A percentile compares a stretch with the other conserved stretches of the same genome.
phyloP scores from a whole-genome alignment of 2,797 vertebrate genomes.

The Oceanodroma leucorhoa region DNA sequence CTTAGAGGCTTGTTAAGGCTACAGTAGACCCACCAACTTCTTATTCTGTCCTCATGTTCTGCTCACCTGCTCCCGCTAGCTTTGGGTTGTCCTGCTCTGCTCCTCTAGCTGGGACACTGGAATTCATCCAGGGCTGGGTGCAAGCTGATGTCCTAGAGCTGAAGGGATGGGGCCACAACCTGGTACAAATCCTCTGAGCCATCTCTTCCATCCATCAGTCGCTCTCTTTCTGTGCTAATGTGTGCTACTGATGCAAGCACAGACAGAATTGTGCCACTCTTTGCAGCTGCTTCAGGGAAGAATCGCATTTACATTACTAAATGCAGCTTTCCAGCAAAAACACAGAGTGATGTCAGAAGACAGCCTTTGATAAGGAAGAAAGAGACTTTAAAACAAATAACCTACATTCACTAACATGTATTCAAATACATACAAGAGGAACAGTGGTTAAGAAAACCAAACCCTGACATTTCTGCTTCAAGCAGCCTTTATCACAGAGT shows the following conservation, averaged over 20 bases:
- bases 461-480: slow-evolving; percentile 53
- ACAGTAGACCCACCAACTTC: not conserved
- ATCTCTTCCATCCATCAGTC: not conserved
- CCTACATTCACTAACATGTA: slow-evolving; percentile 56
- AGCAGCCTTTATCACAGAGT: slow-evolving; percentile 47
- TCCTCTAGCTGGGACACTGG: not conserved
- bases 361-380: slow-evolving; percentile 69
- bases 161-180: not conserved
- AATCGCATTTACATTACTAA: slow-evolving; percentile 73
- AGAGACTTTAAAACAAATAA: slow-evolving; percentile 71
- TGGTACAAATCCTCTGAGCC: not conserved
- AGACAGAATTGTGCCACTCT: slow-evolving; percentile 59
- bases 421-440: slow-evolving; percentile 66
- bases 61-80: not conserved
- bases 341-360: slow-evolving; percentile 58
- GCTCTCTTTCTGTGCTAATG: not conserved
- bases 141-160: not conserved
- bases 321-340: slow-evolving; percentile 61
- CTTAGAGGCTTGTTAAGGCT: not conserved
- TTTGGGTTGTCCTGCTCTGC: not conserved
- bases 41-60: not conserved
- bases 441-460: slow-evolving; percentile 8
- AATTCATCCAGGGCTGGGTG: not conserved
- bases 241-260: slow-evolving; percentile 26
- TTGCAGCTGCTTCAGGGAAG: slow-evolving; percentile 63